A percentile compares a stretch with the other conserved stretches of the same genome.
Conservation (phyloP, 2,888 invertebrate genomes). For the Ischnus inquisitorius region DNA sequence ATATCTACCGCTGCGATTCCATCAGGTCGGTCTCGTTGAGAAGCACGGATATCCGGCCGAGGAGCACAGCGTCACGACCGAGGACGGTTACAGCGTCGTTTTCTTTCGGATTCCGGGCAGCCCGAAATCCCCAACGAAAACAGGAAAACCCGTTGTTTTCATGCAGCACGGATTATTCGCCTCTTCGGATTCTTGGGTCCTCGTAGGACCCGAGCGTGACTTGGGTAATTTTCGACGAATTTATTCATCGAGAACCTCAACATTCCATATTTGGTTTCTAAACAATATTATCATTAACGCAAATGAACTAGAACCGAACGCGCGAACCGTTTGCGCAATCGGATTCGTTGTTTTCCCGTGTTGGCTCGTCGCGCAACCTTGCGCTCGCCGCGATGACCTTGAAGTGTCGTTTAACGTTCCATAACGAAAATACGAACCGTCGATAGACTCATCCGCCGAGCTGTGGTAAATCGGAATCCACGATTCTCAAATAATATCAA, state of each 20-base stretch:
- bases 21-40: conserved; percentile 75
- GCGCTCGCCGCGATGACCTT: no score
- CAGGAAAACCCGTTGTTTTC: conserved; percentile 75
- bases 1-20: neutral
- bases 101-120: conserved; percentile 79
- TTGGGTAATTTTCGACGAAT: conserved; percentile 75
- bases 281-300: neutral
- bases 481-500: no score
- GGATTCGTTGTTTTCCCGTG: no score
- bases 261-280: no score
- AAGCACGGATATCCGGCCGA: conserved; percentile 78
- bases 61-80: conserved; percentile 78
- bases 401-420: no score
- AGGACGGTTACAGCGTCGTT: conserved; percentile 78
- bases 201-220: conserved; percentile 78
- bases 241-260: neutral
- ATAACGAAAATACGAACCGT: no score
- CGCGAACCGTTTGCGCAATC: no score
- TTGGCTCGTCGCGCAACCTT: no score
- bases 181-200: conserved; percentile 81
- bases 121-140: conserved; percentile 69
- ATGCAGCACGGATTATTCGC: conserved; percentile 78
- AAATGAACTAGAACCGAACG: no score
- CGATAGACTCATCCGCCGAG: no score
- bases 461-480: no score